Base-by-base conservation (phyloP, 2,113 vertebrate species). In the Anas platyrhynchos region DNA sequence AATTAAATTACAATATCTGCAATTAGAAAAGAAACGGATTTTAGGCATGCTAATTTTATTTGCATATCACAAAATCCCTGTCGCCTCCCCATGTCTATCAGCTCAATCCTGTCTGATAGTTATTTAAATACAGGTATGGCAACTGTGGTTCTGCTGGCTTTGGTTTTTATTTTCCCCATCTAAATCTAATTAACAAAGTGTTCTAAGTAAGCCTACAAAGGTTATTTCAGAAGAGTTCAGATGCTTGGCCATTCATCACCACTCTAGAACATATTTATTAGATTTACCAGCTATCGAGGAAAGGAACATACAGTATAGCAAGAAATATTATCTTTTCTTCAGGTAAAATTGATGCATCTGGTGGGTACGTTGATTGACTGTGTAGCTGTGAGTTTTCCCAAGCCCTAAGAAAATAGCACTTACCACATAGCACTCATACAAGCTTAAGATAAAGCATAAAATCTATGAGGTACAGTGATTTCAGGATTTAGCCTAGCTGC, bases 1-100 rank as follows among this genome's bases (percentile, higher is more conserved):
- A 95, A 91, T 82, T 73, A 55, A 93, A 78, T 81, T 72, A 23
- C 38, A 83, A 43, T 89, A 96, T 93, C 65, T 96, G 83, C 72
- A 55, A 69, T 61, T 90, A 50, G 50, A 83, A 50, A 68, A 58
- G 50, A 86, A 95, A n/a, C 18, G 18, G 38, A 48, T 27, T 91
- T 91, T 79, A 74, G 68, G 36, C 83, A 43, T 76, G 74, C 41
- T 54, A 41, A 32, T 86, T 95, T 84, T 93, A 62, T 93, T 95
- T 94, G 77, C 46, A 5, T 58, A n/a, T 67, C 77, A 85, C 36
- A 67, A 73, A 85, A 61, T 54, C 72, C 48, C 65, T 61, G 32
- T 61, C 82, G 46, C 31, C 44, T 89, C 72, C 77, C 38, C 91
- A 10, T 67, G 77, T 78, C 80, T 79, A 20, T 74, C n/a, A 76